phyloP scores from a whole-genome alignment of 2,113 vertebrate genomes.

The Hucho hucho region DNA sequence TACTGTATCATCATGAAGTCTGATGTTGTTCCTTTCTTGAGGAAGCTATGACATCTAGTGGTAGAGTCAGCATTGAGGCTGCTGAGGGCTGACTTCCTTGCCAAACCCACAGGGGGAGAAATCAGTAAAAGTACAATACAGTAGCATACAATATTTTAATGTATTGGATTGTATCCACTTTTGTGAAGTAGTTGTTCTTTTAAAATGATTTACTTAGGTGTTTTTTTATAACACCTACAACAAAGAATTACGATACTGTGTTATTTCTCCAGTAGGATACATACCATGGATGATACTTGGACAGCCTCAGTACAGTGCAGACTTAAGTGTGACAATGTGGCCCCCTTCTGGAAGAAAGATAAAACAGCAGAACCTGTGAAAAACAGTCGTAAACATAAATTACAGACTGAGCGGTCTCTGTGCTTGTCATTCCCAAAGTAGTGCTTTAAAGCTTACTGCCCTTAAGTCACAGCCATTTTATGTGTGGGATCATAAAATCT shows the following conservation, averaged over 20 bases:
- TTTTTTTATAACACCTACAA: neutral
- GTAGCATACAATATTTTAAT: neutral
- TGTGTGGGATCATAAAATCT: too few species aligned
- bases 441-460: too few species aligned
- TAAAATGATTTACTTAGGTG: neutral
- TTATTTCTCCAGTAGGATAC: neutral
- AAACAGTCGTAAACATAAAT: neutral
- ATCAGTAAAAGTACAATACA: too few species aligned
- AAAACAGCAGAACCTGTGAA: neutral
- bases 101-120: neutral
- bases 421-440: too few species aligned
- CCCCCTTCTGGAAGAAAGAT: neutral
- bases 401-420: too few species aligned
- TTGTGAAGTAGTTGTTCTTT: neutral
- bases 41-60: slow-evolving; percentile 57
- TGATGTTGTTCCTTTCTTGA: neutral
- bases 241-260: neutral
- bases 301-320: neutral
- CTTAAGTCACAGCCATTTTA: too few species aligned
- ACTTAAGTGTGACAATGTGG: neutral
- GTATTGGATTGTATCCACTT: neutral
- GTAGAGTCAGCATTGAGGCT: neutral
- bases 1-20: neutral
- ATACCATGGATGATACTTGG: too few species aligned
- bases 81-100: neutral